Evolutionary conservation across 2,797 vertebrate genomes (phyloP).

Genomic region (Pseudotriccus pelzelni): DNA sequence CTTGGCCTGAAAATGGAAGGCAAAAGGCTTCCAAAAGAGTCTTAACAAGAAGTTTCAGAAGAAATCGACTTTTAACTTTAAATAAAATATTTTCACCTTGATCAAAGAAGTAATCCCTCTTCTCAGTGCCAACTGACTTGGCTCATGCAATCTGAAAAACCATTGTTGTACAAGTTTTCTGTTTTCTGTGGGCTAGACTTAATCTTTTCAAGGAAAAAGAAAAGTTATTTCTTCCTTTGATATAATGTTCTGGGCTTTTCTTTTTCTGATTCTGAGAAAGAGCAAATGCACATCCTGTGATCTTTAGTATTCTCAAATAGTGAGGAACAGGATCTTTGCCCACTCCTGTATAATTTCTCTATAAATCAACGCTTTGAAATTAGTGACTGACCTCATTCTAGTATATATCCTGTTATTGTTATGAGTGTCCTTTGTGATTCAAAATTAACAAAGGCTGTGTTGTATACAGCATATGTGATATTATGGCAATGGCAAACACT

Average conservation of each 20-base stretch:
- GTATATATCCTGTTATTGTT: background rate
- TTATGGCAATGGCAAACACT: background rate
- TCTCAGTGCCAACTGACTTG: background rate
- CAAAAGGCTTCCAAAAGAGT: background rate
- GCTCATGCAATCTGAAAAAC: background rate
- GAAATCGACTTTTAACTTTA: background rate
- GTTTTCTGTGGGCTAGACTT: background rate
- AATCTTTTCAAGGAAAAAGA: background rate
- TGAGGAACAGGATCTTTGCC: background rate
- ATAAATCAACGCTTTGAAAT: background rate
- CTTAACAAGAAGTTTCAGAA: constrained; percentile 3
- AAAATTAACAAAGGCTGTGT: background rate
- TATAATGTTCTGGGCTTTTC: background rate
- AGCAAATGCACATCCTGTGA: background rate
- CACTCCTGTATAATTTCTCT: background rate
- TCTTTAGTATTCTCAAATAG: background rate
- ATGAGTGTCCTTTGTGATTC: background rate
- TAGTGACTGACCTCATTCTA: background rate
- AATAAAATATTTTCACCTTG: background rate
- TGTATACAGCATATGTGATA: background rate
- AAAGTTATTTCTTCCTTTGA: background rate
- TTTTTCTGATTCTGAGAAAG: background rate
- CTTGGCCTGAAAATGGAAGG: constrained; percentile 6
- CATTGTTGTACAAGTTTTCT: background rate
- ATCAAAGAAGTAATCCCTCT: background rate